Evolutionary conservation across 1,140 invertebrate species (phyloP).

Genomic region (Proctacanthus coquilletti): DNA sequence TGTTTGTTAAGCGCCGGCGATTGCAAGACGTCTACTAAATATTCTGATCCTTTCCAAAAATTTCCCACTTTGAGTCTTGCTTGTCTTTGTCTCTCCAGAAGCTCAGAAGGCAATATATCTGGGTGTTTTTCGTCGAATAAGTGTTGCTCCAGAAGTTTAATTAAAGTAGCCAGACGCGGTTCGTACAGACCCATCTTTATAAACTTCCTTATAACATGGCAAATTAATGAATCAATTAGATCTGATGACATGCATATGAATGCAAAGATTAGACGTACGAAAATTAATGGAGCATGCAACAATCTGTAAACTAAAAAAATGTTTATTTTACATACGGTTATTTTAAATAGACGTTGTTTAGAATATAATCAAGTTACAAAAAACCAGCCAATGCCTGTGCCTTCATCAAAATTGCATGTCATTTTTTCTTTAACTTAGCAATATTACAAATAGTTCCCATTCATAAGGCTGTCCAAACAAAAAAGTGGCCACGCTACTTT

Average conservation of each 20-base stretch:
- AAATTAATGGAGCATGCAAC: background rate
- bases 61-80: constrained; percentile 3
- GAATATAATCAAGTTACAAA: no score
- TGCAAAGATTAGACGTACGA: background rate
- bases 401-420: no score
- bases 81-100: constrained; percentile 1
- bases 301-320: constrained; percentile 1
- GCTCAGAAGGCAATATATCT: background rate
- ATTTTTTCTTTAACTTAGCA: no score
- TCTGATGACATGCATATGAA: background rate
- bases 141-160: constrained; percentile 3
- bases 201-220: constrained; percentile 1
- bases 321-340: no score
- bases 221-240: constrained; percentile 1
- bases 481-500: no score
- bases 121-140: constrained; percentile 2
- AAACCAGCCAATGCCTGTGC: no score
- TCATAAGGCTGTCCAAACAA: no score
- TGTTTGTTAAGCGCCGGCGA: constrained; percentile 7
- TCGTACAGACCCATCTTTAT: constrained; percentile 3
- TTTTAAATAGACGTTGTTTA: no score
- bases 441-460: no score
- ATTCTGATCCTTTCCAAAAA: background rate
- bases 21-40: constrained; percentile 1
- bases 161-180: constrained; percentile 1